Evolutionary conservation across 2,797 vertebrate genomes (phyloP).

Genomic region (Phalanger gymnotis): DNA sequence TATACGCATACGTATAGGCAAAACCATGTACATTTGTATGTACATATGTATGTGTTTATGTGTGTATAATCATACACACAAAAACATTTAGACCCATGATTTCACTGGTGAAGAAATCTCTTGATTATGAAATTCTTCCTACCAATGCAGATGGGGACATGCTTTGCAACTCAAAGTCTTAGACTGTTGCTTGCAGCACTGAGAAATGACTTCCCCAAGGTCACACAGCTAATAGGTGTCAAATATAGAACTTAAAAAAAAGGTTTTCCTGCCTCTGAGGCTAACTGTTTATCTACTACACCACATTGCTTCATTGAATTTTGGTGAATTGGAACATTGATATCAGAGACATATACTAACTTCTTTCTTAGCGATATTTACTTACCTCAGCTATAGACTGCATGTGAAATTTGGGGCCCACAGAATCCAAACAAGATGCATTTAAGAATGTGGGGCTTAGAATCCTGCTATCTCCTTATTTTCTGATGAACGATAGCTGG

Average conservation of each 20-base stretch:
- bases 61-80: neutral
- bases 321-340: neutral
- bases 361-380: neutral
- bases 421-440: no score
- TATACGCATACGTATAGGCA: no score
- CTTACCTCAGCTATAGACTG: no score
- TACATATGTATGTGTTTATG: no score
- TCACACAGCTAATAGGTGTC: neutral
- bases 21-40: no score
- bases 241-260: neutral
- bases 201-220: neutral
- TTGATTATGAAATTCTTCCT: neutral
- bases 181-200: neutral
- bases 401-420: no score
- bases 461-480: neutral
- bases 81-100: neutral
- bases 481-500: neutral
- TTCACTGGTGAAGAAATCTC: neutral
- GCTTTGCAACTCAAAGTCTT: neutral
- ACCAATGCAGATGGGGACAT: neutral
- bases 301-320: neutral
- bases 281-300: no score
- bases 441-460: neutral
- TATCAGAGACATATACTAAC: neutral
- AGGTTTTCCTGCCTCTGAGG: no score